These are phyloP conservation scores for Platorchestia sp. DNA, from an alignment of 1,140 invertebrate species.

Conservation along the genomic window DNA sequence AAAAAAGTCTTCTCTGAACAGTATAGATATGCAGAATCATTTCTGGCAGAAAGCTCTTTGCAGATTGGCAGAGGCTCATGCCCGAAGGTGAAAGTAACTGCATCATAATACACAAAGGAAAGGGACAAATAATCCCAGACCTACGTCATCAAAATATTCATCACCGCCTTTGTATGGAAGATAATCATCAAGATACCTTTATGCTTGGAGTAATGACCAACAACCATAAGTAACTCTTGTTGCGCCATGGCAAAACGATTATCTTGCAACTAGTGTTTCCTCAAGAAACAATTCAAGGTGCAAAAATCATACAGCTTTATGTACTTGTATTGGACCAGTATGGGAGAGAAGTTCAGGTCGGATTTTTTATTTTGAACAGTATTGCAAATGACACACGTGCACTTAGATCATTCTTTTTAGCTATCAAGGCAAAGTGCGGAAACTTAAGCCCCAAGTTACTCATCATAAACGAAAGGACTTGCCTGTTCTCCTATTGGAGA, in stretches of 20 bases:
- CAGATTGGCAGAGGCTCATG: not conserved
- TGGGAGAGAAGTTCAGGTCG: not conserved
- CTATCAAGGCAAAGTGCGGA: not conserved
- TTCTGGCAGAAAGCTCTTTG: not conserved
- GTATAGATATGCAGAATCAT: not conserved
- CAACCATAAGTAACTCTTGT: not conserved
- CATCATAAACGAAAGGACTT: not conserved
- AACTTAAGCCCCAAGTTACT: not conserved
- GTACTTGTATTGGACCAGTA: not conserved
- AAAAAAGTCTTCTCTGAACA: not conserved
- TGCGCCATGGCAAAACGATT: not conserved
- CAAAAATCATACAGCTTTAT: not conserved
- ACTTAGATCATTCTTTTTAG: not conserved
- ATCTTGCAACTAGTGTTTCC: not conserved
- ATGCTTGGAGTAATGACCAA: not conserved
- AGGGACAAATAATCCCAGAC: not conserved
- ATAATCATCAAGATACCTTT: not conserved
- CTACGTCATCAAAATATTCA: not conserved
- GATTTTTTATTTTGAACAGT: not conserved
- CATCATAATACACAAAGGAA: not conserved
- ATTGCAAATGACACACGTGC: not conserved
- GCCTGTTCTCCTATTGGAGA: not conserved
- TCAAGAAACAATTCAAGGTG: not conserved
- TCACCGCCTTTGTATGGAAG: not conserved
- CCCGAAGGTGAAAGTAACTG: not conserved